Conservation (phyloP, 2,888 invertebrate genomes). For the Pristionchus entomophagus region DNA sequence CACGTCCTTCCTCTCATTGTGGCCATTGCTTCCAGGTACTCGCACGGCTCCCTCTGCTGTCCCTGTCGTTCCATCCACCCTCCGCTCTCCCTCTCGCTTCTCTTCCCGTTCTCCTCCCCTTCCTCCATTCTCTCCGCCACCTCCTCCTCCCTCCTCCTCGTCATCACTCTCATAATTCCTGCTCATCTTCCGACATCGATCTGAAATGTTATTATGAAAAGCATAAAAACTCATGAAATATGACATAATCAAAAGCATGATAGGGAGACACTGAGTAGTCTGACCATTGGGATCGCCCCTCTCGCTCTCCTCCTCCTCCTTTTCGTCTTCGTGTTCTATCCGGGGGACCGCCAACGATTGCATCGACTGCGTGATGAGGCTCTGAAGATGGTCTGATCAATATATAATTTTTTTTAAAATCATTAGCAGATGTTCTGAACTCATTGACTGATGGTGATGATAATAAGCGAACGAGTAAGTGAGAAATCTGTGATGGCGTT, state of each 20-base stretch:
- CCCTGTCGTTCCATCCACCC: neutral
- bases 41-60: neutral
- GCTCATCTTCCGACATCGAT: conserved; percentile 41
- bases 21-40: neutral
- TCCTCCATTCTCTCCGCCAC: conserved; percentile 21
- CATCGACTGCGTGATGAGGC: neutral
- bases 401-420: no score
- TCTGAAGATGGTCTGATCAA: conserved; percentile 1
- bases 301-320: conserved; percentile 41
- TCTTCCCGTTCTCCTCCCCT: conserved; percentile 26
- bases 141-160: conserved; percentile 5
- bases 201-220: neutral
- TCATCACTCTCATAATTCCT: conserved; percentile 32
- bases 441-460: no score
- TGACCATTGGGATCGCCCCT: conserved; percentile 18
- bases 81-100: conserved; percentile 1
- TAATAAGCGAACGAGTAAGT: no score
- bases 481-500: no score
- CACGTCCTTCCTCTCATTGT: conserved; percentile 25
- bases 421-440: no score
- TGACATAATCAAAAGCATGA: neutral
- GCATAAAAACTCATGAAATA: neutral
- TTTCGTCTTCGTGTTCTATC: neutral
- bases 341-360: neutral
- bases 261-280: neutral